Conservation (phyloP, 1,140 invertebrate genomes). For the Parasteatoda tepidariorum region DNA sequence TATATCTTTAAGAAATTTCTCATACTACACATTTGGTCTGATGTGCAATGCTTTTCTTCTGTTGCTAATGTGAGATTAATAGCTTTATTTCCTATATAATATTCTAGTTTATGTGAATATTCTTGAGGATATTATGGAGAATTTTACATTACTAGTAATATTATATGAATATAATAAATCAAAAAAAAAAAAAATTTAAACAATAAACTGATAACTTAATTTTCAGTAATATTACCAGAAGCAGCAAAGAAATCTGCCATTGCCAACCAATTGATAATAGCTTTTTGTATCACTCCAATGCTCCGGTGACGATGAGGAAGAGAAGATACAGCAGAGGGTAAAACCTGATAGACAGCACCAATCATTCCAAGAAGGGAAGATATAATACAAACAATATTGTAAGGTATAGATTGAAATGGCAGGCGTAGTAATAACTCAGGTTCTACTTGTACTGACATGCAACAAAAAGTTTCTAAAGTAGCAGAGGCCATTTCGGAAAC, state of each 20-base stretch:
- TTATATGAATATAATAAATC: no score
- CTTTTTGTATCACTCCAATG: conserved; percentile 74
- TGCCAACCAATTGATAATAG: conserved; percentile 82
- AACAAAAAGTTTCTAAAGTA: conserved; percentile 51
- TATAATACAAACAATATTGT: conserved; percentile 77
- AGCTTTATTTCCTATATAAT: no score
- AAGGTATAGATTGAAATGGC: conserved; percentile 13
- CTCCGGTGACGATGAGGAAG: conserved; percentile 72
- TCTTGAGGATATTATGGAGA: no score
- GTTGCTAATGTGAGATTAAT: no score
- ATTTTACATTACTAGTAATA: no score
- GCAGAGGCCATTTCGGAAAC: conserved; percentile 42
- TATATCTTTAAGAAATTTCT: no score
- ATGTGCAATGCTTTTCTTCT: no score
- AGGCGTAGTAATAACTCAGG: conserved; percentile 19
- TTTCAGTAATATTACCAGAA: no score
- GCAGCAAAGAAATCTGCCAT: conserved; percentile 81
- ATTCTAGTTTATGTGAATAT: no score
- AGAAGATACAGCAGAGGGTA: conserved; percentile 70
- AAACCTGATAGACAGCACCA: conserved; percentile 77
- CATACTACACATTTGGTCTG: no score
- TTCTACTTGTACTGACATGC: conserved; percentile 5
- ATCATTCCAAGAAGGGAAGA: conserved; percentile 79
- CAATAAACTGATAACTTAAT: no score
- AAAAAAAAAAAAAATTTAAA: no score